Evolutionary conservation across 2,888 invertebrate species (phyloP).

Genomic region (Protonemura montana): DNA sequence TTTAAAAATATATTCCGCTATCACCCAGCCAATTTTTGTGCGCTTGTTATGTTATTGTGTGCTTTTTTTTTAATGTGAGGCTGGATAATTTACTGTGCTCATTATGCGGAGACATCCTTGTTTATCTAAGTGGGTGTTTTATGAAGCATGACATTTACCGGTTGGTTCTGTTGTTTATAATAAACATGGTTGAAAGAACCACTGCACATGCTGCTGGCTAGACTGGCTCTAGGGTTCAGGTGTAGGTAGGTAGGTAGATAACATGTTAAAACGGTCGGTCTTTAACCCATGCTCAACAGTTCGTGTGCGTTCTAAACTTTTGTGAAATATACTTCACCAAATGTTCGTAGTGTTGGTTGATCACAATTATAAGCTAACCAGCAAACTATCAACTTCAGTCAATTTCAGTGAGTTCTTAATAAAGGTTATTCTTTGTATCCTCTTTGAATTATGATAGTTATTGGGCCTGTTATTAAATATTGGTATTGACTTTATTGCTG

Average conservation of each 20-base stretch:
- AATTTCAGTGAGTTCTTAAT: too few species aligned
- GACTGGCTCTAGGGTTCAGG: background rate
- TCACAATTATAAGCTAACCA: too few species aligned
- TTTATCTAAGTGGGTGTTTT: background rate
- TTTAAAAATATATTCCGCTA: background rate
- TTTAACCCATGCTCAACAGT: background rate
- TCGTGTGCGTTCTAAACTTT: too few species aligned
- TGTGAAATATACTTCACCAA: too few species aligned
- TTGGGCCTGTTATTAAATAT: too few species aligned
- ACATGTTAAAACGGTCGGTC: background rate
- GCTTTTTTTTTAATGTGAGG: background rate
- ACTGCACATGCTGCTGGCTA: background rate
- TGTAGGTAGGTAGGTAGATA: background rate
- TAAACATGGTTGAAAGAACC: conserved; percentile 9
- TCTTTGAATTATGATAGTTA: too few species aligned
- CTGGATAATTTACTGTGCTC: background rate
- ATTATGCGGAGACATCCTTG: background rate
- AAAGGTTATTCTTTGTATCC: too few species aligned
- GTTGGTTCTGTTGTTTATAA: background rate
- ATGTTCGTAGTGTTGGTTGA: too few species aligned
- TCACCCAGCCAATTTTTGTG: background rate
- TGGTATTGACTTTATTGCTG: too few species aligned
- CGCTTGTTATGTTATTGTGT: background rate
- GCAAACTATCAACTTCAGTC: too few species aligned
- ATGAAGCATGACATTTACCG: background rate